Evolutionary conservation across 2,797 vertebrate species (phyloP).

Genomic region (Typhlichthys eigenmanni): DNA sequence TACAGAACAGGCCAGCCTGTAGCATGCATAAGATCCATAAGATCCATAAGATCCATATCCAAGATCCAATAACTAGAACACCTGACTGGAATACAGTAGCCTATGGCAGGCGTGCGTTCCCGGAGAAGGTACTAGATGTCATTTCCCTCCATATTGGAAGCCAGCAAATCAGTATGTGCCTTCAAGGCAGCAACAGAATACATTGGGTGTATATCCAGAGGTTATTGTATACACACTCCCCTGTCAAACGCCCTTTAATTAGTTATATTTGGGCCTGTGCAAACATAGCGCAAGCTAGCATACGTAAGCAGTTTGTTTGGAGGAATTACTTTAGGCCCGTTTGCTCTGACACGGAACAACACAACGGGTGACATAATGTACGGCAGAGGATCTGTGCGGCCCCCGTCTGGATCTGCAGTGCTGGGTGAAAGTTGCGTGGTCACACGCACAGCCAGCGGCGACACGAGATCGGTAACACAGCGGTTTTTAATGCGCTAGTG

Average conservation of each 20-base stretch:
- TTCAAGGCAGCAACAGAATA: slow-evolving; percentile 7
- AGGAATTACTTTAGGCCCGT: not conserved
- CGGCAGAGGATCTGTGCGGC: slow-evolving; percentile 5
- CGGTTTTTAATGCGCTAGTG: not conserved
- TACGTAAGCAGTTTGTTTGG: slow-evolving; percentile 14
- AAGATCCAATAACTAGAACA: not conserved
- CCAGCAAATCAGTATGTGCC: not conserved
- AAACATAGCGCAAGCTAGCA: slow-evolving; percentile 14
- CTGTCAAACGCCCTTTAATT: slow-evolving; percentile 13
- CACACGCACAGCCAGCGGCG: not conserved
- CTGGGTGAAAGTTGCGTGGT: not conserved
- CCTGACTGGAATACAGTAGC: not conserved
- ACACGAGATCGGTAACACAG: slow-evolving; percentile 9
- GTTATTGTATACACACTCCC: not conserved
- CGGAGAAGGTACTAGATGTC: no score
- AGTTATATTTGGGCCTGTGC: slow-evolving; percentile 8
- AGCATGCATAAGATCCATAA: no score
- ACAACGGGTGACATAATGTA: slow-evolving; percentile 1
- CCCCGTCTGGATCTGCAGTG: slow-evolving; percentile 13
- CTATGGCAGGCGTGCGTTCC: slow-evolving; percentile 3
- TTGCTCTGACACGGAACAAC: not conserved
- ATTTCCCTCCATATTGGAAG: no score
- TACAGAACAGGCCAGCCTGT: no score
- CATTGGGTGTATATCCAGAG: slow-evolving; percentile 15
- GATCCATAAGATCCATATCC: no score